A percentile compares a stretch with the other conserved stretches of the same genome.
Conservation (phyloP, 2,113 vertebrate species). For the Falco punctatus region DNA sequence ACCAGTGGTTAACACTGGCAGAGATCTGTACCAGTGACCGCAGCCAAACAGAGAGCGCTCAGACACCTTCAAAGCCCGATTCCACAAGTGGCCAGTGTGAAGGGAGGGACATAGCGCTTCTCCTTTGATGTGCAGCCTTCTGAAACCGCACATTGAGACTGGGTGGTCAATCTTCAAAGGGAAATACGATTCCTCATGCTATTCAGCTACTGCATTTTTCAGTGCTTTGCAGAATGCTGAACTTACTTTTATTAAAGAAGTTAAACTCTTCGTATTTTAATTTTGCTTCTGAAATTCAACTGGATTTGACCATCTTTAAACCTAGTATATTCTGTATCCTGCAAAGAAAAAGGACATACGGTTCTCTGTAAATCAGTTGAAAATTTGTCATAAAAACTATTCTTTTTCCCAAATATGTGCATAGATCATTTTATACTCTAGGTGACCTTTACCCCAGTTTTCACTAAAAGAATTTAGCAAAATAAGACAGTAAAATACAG, state of each 20-base stretch:
- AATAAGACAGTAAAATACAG: not conserved
- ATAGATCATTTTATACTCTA: not conserved
- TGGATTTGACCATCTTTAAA: not conserved
- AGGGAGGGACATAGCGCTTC: not conserved
- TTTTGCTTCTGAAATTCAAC: not conserved
- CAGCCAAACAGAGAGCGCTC: not conserved
- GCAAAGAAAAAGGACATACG: not conserved
- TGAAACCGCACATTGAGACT: not conserved
- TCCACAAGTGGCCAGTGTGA: not conserved
- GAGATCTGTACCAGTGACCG: not conserved
- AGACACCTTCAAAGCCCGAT: not conserved
- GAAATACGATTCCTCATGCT: not conserved
- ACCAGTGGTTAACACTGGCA: not conserved
- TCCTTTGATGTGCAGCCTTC: constrained; percentile 6
- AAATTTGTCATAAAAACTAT: not conserved
- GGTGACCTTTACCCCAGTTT: not conserved
- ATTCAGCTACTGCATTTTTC: not conserved
- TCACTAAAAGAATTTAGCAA: not conserved
- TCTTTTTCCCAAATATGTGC: not conserved
- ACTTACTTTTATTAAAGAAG: not conserved
- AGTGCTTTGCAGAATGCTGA: not conserved
- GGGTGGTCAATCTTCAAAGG: constrained; percentile 30
- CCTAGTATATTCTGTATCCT: not conserved
- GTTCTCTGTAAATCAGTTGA: not conserved
- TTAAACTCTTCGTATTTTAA: not conserved